These are phyloP conservation scores for Uloborus plumipes DNA, from an alignment of 2,888 invertebrate species.

Conservation along the genomic window DNA sequence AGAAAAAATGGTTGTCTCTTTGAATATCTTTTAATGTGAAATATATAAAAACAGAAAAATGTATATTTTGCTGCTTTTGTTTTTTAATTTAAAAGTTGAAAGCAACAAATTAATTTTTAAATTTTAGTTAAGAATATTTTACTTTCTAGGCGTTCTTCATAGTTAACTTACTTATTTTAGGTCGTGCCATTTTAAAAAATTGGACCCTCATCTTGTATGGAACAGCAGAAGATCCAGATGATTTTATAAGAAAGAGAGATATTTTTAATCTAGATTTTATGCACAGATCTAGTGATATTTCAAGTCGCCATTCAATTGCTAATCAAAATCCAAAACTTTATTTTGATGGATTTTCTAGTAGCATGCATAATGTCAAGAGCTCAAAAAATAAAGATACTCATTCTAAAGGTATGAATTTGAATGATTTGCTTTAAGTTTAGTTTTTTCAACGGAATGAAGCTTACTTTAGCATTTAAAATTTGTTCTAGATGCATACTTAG, in stretches of 20 bases:
- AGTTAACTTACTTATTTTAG: constrained; percentile 73
- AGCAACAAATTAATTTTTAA: no score
- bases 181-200: constrained; percentile 88
- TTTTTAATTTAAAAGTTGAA: background rate
- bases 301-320: no score
- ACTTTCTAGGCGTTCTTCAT: background rate
- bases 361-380: no score
- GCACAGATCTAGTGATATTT: background rate
- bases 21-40: background rate
- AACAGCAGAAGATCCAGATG: constrained; percentile 77
- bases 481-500: no score
- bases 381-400: no score
- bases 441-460: no score
- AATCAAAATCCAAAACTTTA: no score
- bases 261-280: background rate
- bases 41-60: background rate
- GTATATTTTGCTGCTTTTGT: background rate
- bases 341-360: no score
- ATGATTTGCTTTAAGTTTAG: no score
- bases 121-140: background rate
- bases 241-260: constrained; percentile 25
- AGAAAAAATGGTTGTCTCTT: background rate
- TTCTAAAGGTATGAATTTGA: no score
- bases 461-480: no score
- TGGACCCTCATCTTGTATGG: constrained; percentile 95